Evolutionary conservation across 2,113 vertebrate genomes (phyloP).

Genomic region (Platichthys stellatus): DNA sequence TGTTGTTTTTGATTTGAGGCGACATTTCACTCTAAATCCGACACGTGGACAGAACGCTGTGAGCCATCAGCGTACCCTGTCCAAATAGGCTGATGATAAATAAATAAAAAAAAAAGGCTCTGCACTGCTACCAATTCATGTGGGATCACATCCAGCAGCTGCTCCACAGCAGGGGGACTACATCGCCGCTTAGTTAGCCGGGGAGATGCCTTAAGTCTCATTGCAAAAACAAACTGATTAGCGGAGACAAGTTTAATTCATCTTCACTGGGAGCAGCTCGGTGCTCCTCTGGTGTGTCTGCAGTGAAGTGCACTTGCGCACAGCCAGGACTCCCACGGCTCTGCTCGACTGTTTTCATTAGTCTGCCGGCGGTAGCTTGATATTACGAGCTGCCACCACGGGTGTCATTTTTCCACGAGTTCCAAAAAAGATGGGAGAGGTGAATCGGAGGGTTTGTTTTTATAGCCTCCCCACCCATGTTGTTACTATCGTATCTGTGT

Average conservation of each 20-base stretch:
- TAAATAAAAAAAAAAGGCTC: slow-evolving; percentile 36
- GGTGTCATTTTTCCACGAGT: slow-evolving; percentile 51
- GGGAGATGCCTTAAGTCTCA: slow-evolving; percentile 51
- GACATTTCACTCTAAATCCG: slow-evolving; percentile 9
- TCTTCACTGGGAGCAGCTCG: not conserved
- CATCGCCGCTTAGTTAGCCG: slow-evolving; percentile 69
- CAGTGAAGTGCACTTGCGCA: slow-evolving; percentile 27
- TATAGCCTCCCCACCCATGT: slow-evolving; percentile 46
- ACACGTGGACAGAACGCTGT: not conserved
- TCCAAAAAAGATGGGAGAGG: slow-evolving; percentile 47
- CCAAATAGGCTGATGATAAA: slow-evolving; percentile 39
- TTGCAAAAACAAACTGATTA: slow-evolving; percentile 54
- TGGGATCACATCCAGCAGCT: slow-evolving; percentile 66
- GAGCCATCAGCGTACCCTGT: slow-evolving; percentile 20
- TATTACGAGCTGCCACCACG: slow-evolving; percentile 15
- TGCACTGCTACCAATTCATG: slow-evolving; percentile 39
- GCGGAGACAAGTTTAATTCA: slow-evolving; percentile 51
- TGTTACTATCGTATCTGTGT: slow-evolving; percentile 47
- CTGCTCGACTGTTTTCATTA: slow-evolving; percentile 65
- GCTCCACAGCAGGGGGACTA: slow-evolving; percentile 60
- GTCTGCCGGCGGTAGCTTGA: slow-evolving; percentile 45
- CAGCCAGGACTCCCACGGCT: slow-evolving; percentile 46
- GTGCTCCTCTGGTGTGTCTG: too few relatives aligned
- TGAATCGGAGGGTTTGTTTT: slow-evolving; percentile 49
- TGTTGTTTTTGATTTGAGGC: slow-evolving; percentile 16